Base-by-base conservation (phyloP, 2,797 vertebrate species). In the Eulemur albifrons region DNA sequence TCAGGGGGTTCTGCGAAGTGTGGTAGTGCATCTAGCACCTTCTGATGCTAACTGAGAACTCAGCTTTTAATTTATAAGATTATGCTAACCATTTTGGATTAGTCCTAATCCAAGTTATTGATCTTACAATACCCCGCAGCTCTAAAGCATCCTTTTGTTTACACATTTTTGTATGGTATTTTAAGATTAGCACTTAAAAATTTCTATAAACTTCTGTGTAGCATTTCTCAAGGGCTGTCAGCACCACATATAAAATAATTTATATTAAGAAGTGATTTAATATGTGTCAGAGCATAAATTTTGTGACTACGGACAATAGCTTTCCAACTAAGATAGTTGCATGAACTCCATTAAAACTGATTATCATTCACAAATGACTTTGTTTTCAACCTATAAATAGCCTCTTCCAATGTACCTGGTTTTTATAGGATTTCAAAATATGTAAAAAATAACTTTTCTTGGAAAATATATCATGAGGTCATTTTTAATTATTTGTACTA, bases 101-200 rank as follows among this genome's bases (percentile, higher is more conserved):
- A 95, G 52, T 80, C 52, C 69, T 95, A 10, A 91, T 61, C 83
- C 81, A 80, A 27, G 63, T 79, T 94, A 76, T 0, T 32, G 88
- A 76, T 94, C 89, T 95, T 97, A 79, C 40, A 89, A 96, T 54
- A 97, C 48, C 94, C 95, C 96, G 94, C 90, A 97, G 93, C 80
- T 97, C 92, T 95, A 57, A 94, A 87, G 65, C 96, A 93, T 73
- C 84, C 59, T 57, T 98, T 98, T 97, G 96, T 98, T 98, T 98
- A 98, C 97, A 98, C 84, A 92, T 61, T 97, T 97, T 98, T 97
- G 59, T 98, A 97, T 92, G 80, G 63, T 98, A 75, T 97, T 95
- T 94, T 96, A 93, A 96, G 88, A 93, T 95, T 94, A 97, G 95
- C 95, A 96, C 97, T 93, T 98, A 95, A 54, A 94, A 91, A 97